A percentile compares a stretch with the other conserved stretches of the same genome.
Evolutionary conservation across 2,888 invertebrate species (phyloP).

Genomic region (Melolontha melolontha): DNA sequence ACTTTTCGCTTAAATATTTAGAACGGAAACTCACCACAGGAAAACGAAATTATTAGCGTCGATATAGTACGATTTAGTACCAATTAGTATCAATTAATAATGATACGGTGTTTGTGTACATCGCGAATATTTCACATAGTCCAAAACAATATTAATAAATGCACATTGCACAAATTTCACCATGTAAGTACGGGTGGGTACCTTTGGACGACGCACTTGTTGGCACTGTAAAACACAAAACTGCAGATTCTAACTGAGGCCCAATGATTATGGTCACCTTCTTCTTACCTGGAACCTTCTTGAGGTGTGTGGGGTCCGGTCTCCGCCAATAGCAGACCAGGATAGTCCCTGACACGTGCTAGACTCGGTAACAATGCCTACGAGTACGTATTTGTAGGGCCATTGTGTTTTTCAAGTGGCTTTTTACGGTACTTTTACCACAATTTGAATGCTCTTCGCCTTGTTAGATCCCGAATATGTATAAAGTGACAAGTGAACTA

Average conservation of each 20-base stretch:
- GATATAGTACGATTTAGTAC: too few relatives aligned
- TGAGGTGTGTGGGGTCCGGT: slow-evolving; percentile 50
- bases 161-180: slow-evolving; percentile 18
- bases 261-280: slow-evolving; percentile 51
- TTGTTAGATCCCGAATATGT: slow-evolving; percentile 18
- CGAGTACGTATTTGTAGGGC: slow-evolving; percentile 43
- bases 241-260: slow-evolving; percentile 47
- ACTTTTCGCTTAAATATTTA: too few relatives aligned
- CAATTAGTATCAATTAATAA: too few relatives aligned
- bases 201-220: slow-evolving; percentile 27
- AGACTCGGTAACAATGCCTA: slow-evolving; percentile 41
- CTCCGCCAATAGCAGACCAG: slow-evolving; percentile 51
- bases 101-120: not conserved
- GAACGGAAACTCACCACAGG: too few relatives aligned
- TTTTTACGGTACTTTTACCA: slow-evolving; percentile 53
- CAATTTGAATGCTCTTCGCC: slow-evolving; percentile 48
- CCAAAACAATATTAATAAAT: slow-evolving; percentile 6
- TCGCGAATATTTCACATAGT: slow-evolving; percentile 7
- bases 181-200: slow-evolving; percentile 1
- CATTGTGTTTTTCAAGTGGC: slow-evolving; percentile 56
- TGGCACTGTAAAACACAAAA: slow-evolving; percentile 44
- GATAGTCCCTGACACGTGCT: slow-evolving; percentile 46
- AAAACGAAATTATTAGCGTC: too few relatives aligned
- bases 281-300: slow-evolving; percentile 50
- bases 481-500: not conserved